Evolutionary conservation across 92 coral and sea anemone species (phyloP).

Genomic region (Porites rus): DNA sequence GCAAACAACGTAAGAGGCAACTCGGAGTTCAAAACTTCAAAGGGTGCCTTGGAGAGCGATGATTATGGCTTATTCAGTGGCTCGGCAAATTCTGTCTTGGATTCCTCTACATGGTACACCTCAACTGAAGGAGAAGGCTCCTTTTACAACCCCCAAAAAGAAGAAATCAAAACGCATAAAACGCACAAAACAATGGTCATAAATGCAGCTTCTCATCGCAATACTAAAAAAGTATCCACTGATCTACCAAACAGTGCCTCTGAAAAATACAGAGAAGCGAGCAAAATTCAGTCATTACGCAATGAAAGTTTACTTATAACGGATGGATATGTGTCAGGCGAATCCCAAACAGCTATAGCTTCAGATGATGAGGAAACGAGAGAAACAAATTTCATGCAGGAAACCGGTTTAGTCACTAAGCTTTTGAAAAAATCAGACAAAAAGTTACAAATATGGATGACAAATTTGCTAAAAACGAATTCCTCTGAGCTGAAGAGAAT

Average conservation of each 20-base stretch:
- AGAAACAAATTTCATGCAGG: not conserved
- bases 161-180: not conserved
- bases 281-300: not conserved
- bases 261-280: not conserved
- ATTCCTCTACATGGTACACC: not conserved
- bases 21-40: not conserved
- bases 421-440: not conserved
- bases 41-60: not conserved
- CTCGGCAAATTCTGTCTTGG: not conserved
- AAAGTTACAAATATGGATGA: conserved; percentile 54
- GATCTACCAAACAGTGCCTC: not conserved
- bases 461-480: conserved; percentile 86
- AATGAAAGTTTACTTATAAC: not conserved
- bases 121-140: not conserved
- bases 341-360: not conserved
- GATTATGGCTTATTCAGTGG: not conserved
- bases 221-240: not conserved
- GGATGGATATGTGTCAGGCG: not conserved
- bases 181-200: not conserved
- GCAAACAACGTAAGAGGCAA: not conserved
- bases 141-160: not conserved
- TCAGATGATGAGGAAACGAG: not conserved
- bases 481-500: conserved; percentile 84
- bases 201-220: not conserved
- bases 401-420: not conserved